Evolutionary conservation across 2,113 vertebrate genomes (phyloP), one percentile per base, ranked within the genome.

Genomic region (Ramphastos sulfuratus): DNA sequence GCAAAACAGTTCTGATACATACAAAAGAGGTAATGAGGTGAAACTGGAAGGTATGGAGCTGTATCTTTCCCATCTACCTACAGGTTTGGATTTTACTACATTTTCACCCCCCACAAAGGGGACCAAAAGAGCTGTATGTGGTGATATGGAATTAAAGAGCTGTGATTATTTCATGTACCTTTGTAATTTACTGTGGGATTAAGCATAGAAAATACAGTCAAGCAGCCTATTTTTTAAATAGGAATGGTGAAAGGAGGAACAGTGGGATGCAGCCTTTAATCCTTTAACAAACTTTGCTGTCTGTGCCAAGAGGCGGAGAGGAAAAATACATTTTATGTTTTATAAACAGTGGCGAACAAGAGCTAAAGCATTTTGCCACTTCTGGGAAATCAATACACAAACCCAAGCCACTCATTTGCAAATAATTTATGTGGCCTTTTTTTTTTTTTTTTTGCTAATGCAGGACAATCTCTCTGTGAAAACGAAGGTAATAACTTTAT

Each of bases 401-500:
- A 96, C 97, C 19, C 75, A 92, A 95, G 92, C 70, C 87, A 67
- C 91, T 96, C 93, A 94, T 89, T 92, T 93, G 93, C 96, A 97
- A 95, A 97, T 91, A 88, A 93, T 90, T 94, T 92, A 83, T 84
- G 90, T 82, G 88, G 89, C 84, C 91, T 96, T 94, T 95, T 56
- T 56, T 37, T 37, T 37, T 37, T 55, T 55, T 52, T 54, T 54
- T 27, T 28, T 96, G 93, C 93, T 95, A 94, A 96, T 94, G 94
- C 52, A 97, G 95, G 94, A 96, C 96, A 91, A 92, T 96, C 91
- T 92, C 97, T 95, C 97, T 90, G 96, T 86, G 96, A 97, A 97
- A 98, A 97, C 60, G 94, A 96, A 96, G 94, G 90, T 95, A 94
- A 84, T 95, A 97, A 96, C 97, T 97, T 97, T 97, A 96, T 97